Base-by-base conservation (phyloP, 2,113 vertebrate genomes). In the Albula glossodonta region DNA sequence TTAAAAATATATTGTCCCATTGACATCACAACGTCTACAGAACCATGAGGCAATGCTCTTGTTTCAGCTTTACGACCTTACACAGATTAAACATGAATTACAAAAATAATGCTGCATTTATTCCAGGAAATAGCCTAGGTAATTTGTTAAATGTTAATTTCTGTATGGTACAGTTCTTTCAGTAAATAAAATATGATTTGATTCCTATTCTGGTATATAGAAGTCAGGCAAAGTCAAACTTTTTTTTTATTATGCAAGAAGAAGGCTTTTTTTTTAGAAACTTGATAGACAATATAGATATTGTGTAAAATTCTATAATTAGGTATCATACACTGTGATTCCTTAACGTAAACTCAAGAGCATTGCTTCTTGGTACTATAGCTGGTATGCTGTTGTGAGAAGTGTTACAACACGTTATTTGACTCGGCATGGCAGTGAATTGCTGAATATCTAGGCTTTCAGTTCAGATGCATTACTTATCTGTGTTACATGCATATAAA, bases 1-100 rank as follows among this genome's bases (percentile, higher is more conserved):
- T 74, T 74, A 74, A 74, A 74, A 74, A 74, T 4, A 74, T 74
- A 7, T 74, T n/a, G 53, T 56, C 53, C 19, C 4, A 31, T 25
- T 31, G 70, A 74, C n/a, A 74, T 74, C 70, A 74, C 70, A 74
- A 74, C 70, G n/a, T 74, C 22, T 66, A 66, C 15, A 66, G 60
- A 19, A 66, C 60, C 12, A 31, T 8, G 70, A 74, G 22, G 70
- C 70, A 25, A 25, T 25, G 7, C 4, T 31, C 22, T 74, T 10
- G 70, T n/a, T 74, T 10, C 19, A n/a, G n/a, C 15, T 74, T 74
- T 74, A 74, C 70, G n/a, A 74, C 70, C 22, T 22, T 22, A 74
- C n/a, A 19, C 9, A 74, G 6, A 31, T 74, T 25, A 74, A 74
- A 74, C 70, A 74, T 31, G 70, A 74, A 31, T 25, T 56, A 56